Evolutionary conservation across 2,888 invertebrate genomes (phyloP), one percentile per base, ranked within the genome.

Genomic region (Scrobipalpa atriplicella): DNA sequence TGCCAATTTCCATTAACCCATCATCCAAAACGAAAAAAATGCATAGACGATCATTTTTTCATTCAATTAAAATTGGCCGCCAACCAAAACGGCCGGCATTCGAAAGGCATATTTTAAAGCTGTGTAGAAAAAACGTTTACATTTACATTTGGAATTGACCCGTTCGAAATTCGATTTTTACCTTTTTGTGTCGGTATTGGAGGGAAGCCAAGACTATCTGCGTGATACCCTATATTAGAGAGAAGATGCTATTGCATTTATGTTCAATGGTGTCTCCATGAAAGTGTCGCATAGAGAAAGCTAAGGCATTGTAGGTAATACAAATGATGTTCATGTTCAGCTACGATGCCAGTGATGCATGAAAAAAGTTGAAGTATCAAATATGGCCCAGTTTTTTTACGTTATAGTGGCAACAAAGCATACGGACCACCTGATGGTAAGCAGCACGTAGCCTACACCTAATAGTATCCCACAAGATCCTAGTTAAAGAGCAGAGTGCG

Each of bases 1-100:
- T 92, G 92, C 92, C 92, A 92, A 92, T 92, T 92, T 92, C 92
- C 92, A 92, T 92, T 92, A 92, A 85, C 91, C 87, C 90, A 90
- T 92, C 92, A 91, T 87, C 87, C 91, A 90, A 92, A 91, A 90
- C 90, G 90, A 91, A 92, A 91, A n/a, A 92, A 91, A 88, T 86
- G 90, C 89, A 90, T 87, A 89, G 90, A 89, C 90, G 88, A 90
- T 89, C 88, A 90, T 89, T 92, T 92, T 92, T 92, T 90, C 85
- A 91, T 92, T 92, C 92, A 92, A 92, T 92, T 92, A 90, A 92
- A 89, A 92, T 90, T 92, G 92, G 90, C 90, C 74, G 76, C 83
- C 80, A 81, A 92, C 88, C 77, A 78, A 78, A 78, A 74, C 76
- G 76, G 74, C 71, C 70, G 72, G 72, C 71, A 70, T 70, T 73